These are phyloP conservation scores for Malurus melanocephalus DNA, from an alignment of 2,113 vertebrate species.

Conservation along the genomic window DNA sequence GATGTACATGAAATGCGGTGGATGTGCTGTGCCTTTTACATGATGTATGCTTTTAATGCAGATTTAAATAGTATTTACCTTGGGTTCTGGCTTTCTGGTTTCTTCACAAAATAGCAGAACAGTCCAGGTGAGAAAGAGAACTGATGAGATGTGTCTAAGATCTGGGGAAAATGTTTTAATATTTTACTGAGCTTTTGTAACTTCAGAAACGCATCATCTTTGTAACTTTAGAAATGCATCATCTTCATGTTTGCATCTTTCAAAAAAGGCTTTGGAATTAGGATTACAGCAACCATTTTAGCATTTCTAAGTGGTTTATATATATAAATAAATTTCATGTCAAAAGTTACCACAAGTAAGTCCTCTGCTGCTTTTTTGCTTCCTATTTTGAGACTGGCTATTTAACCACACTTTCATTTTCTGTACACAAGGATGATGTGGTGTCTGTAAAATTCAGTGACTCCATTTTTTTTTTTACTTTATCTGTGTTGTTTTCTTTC, in stretches of 20 bases:
- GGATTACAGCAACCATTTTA: not conserved
- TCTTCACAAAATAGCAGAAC: not conserved
- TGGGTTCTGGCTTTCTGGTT: not conserved
- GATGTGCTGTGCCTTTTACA: rapidly evolving
- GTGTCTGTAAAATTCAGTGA: not conserved
- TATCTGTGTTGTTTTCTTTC: not conserved
- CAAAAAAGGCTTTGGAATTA: not conserved
- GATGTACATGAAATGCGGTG: not conserved
- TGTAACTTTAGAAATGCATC: not conserved
- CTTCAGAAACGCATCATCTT: not conserved
- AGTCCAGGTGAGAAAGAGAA: not conserved
- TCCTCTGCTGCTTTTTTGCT: not conserved
- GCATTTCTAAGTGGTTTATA: not conserved
- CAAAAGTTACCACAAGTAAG: not conserved
- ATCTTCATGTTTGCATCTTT: not conserved
- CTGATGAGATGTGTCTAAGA: not conserved
- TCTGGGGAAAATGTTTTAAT: not conserved
- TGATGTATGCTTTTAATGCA: not conserved
- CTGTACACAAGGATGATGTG: not conserved
- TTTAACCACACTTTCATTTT: not conserved
- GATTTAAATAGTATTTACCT: not conserved
- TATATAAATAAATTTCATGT: not conserved
- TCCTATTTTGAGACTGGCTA: not conserved
- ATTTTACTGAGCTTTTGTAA: not conserved
- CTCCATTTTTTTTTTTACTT: not conserved